These are phyloP conservation scores for Actenoides hombroni DNA, from an alignment of 2,113 vertebrate species.

Conservation along the genomic window DNA sequence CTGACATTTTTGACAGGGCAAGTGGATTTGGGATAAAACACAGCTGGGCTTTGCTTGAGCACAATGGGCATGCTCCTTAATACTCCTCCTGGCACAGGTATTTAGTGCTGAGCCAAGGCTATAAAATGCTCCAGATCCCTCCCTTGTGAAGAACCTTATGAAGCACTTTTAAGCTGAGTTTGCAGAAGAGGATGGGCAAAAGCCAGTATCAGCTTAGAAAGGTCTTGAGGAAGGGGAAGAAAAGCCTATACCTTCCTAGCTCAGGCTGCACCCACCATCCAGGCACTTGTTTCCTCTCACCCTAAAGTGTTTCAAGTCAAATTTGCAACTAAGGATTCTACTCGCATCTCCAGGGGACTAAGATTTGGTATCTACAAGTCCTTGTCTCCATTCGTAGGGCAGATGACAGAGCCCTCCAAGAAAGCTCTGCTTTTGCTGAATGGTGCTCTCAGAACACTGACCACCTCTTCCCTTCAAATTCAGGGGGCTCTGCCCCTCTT, in stretches of 20 bases:
- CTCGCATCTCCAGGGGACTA: not conserved
- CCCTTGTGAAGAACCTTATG: not conserved
- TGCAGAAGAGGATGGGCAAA: not conserved
- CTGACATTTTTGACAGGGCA: fast-evolving
- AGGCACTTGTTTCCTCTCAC: not conserved
- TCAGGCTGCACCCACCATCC: not conserved
- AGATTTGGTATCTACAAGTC: not conserved
- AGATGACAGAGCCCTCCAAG: not conserved
- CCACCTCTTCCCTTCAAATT: fast-evolving
- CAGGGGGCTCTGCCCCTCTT: not conserved
- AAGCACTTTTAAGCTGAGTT: not conserved
- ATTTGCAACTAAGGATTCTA: not conserved
- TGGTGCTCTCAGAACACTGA: not conserved
- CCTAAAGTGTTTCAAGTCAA: not conserved
- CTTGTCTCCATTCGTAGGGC: fast-evolving
- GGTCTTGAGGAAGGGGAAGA: not conserved
- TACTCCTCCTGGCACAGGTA: not conserved
- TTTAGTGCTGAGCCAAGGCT: not conserved
- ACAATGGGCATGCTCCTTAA: not conserved
- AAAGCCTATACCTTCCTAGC: not conserved
- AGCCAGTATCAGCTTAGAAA: not conserved
- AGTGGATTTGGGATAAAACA: not conserved
- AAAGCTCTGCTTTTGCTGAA: not conserved
- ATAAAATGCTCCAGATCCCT: not conserved
- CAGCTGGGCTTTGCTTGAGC: not conserved